Percentiles rank a stretch among this genome's conserved stretches.
Conservation (phyloP, 30 jellyfish, hydroid and myxozoan genomes). For the Clytia hemisphaerica region DNA sequence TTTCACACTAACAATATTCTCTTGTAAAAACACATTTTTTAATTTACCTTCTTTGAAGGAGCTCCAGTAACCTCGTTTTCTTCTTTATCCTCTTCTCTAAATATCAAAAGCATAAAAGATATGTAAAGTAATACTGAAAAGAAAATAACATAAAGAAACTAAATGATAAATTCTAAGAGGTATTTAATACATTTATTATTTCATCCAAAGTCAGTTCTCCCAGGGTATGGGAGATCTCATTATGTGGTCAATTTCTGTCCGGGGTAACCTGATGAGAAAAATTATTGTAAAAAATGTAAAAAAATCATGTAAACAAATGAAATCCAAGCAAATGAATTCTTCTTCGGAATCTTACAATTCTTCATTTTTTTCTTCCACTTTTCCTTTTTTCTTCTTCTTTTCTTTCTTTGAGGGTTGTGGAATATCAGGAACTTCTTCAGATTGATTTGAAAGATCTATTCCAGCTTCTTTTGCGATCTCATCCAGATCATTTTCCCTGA, state of each 20-base stretch:
- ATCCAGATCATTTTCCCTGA: slow-evolving; percentile 80
- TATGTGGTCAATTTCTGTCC: too few relatives aligned
- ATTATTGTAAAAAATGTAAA: too few relatives aligned
- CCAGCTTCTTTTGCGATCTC: slow-evolving; percentile 90
- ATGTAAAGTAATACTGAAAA: too few relatives aligned
- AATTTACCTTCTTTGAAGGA: neutral
- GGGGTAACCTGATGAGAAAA: too few relatives aligned
- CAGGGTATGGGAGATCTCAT: too few relatives aligned
- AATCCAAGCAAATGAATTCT: neutral
- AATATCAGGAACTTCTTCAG: slow-evolving; percentile 8
- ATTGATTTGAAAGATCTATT: slow-evolving; percentile 28
- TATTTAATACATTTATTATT: too few relatives aligned
- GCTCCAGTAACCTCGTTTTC: neutral
- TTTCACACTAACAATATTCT: too few relatives aligned
- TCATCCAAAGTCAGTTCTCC: too few relatives aligned
- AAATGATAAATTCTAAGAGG: too few relatives aligned
- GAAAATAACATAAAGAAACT: too few relatives aligned
- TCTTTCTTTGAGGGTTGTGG: slow-evolving; percentile 46
- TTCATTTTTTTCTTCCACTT: slow-evolving; percentile 1
- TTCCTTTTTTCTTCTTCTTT: slow-evolving; percentile 58
- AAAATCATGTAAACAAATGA: too few relatives aligned
- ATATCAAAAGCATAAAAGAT: too few relatives aligned
- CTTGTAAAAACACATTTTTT: neutral
- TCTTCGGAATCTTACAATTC: neutral
- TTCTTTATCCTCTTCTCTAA: slow-evolving; percentile 2